These are phyloP conservation scores for Tethya wilhelma DNA, from an alignment of 37 sponge, comb jelly and placozoan species.

Conservation along the genomic window DNA sequence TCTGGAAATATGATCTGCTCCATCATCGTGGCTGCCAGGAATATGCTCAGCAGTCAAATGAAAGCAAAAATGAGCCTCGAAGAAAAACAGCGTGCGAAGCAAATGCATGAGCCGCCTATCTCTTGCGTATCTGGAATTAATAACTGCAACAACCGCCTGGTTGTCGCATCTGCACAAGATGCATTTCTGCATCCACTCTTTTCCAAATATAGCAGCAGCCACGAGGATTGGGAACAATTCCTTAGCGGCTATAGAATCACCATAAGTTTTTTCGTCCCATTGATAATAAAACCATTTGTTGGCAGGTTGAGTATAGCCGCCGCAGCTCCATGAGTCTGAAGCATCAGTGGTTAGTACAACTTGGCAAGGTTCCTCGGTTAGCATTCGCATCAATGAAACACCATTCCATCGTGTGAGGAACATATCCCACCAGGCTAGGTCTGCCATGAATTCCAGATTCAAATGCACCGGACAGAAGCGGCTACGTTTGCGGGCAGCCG, in stretches of 20 bases:
- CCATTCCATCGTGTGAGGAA: conserved; percentile 55
- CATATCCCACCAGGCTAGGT: conserved; percentile 60
- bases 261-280: conserved; percentile 3
- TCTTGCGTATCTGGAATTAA: conserved; percentile 2
- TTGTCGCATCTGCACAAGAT: conserved; percentile 35
- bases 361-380: background rate
- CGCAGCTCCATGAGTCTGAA: background rate
- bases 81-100: conserved; percentile 21
- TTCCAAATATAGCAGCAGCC: conserved; percentile 29
- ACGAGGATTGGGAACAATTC: conserved; percentile 55
- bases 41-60: background rate
- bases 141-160: conserved; percentile 31
- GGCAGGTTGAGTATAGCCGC: conserved; percentile 28
- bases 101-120: conserved; percentile 37
- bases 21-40: conserved; percentile 4
- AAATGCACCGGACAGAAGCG: conserved; percentile 33
- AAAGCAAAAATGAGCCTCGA: conserved; percentile 40
- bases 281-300: conserved; percentile 39
- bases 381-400: background rate
- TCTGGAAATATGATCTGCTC: conserved; percentile 57
- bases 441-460: conserved; percentile 37
- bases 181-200: background rate
- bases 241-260: conserved; percentile 32
- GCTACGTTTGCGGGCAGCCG: background rate
- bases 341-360: background rate